phyloP scores from a whole-genome alignment of 1,140 invertebrate species.

The Hermetia illucens region DNA sequence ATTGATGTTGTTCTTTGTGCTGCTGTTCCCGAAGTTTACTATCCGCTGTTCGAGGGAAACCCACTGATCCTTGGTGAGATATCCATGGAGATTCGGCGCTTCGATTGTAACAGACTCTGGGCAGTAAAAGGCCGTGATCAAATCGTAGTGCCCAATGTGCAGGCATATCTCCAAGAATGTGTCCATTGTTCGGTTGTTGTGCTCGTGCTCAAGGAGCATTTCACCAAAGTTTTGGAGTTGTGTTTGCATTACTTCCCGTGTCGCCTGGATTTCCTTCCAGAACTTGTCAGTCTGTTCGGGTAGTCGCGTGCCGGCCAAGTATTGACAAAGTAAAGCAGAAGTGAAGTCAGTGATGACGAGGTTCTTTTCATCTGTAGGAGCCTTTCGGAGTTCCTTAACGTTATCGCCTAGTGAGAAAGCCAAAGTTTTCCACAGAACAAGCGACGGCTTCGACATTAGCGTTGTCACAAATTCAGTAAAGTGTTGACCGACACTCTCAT shows the following conservation, averaged over 20 bases:
- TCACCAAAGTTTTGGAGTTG: constrained; percentile 16
- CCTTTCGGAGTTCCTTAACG: constrained; percentile 6
- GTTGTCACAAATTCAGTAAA: constrained; percentile 18
- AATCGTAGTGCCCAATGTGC: constrained; percentile 13
- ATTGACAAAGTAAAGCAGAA: constrained; percentile 19
- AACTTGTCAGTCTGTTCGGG: constrained; percentile 16
- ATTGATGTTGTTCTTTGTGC: constrained; percentile 16
- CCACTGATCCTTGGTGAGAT: constrained; percentile 18
- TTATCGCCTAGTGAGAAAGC: constrained; percentile 16
- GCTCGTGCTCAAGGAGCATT: constrained; percentile 14
- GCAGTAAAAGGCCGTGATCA: constrained; percentile 16
- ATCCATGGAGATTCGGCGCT: constrained; percentile 10
- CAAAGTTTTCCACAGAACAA: constrained; percentile 25
- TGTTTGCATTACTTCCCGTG: constrained; percentile 2
- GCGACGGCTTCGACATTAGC: constrained; percentile 21
- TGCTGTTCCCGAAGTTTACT: constrained; percentile 21
- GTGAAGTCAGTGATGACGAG: constrained; percentile 17
- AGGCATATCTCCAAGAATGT: constrained; percentile 20
- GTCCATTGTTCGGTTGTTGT: constrained; percentile 20
- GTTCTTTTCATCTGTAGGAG: constrained; percentile 4
- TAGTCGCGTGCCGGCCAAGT: constrained; percentile 17
- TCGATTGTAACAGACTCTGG: constrained; percentile 13
- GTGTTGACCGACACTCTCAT: constrained; percentile 13
- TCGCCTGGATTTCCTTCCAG: constrained; percentile 4
- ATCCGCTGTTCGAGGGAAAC: constrained; percentile 19